Evolutionary conservation across 2,888 invertebrate species (phyloP).

Genomic region (Andricus curvator): DNA sequence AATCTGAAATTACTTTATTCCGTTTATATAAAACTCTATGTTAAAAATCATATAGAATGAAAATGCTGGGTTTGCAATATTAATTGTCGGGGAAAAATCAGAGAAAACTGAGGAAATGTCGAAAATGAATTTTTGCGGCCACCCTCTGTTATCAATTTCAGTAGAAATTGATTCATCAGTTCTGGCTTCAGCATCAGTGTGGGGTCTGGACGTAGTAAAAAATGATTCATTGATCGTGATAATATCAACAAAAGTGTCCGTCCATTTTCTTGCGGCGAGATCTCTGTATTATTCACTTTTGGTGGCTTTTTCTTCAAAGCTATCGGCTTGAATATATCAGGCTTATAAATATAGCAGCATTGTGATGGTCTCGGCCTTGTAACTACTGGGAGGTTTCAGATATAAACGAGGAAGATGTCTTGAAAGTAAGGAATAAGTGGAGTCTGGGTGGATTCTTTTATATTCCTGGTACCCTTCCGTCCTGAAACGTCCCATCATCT

Average conservation of each 20-base stretch:
- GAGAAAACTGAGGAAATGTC: too few relatives aligned
- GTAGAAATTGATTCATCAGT: too few relatives aligned
- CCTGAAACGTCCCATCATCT: conserved; percentile 28
- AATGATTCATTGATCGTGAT: not conserved
- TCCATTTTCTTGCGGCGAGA: not conserved
- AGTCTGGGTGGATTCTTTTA: conserved; percentile 12
- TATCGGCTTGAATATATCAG: not conserved
- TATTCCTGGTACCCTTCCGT: conserved; percentile 4
- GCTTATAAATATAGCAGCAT: conserved; percentile 7
- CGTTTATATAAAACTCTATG: too few relatives aligned
- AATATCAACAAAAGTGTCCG: not conserved
- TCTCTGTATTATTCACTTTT: not conserved
- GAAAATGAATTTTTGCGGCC: too few relatives aligned
- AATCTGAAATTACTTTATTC: too few relatives aligned
- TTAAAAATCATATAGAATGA: too few relatives aligned
- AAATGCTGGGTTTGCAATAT: too few relatives aligned
- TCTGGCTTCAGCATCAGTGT: not conserved
- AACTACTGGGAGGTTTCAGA: conserved; percentile 2
- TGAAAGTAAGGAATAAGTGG: conserved; percentile 27
- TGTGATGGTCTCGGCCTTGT: conserved; percentile 7
- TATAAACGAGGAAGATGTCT: conserved; percentile 6
- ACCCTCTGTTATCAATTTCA: too few relatives aligned
- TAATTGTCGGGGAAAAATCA: too few relatives aligned
- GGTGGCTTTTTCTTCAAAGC: not conserved
- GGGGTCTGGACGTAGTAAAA: not conserved